Conservation (phyloP, 2,797 vertebrate species). For the Thaleichthys pacificus region DNA sequence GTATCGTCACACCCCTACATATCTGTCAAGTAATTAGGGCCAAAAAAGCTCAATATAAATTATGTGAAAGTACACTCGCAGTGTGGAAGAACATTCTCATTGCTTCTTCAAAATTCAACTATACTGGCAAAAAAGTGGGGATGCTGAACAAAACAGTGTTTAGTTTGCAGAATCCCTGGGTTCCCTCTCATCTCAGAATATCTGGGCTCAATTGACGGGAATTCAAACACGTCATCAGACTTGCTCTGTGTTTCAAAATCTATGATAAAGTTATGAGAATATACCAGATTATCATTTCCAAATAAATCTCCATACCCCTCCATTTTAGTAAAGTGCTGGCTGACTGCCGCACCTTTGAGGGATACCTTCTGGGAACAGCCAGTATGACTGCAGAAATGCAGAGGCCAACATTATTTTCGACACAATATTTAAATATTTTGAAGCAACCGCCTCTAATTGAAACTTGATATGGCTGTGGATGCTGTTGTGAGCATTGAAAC, state of each 20-base stretch:
- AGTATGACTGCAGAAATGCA: conserved; percentile 45
- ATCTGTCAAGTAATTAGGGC: too few species aligned
- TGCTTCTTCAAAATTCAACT: too few species aligned
- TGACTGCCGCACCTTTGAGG: conserved; percentile 51
- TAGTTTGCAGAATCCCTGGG: conserved; percentile 39
- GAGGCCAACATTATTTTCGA: conserved; percentile 62
- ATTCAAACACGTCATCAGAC: conserved; percentile 42
- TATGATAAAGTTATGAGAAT: conserved; percentile 45
- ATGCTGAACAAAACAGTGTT: conserved; percentile 40
- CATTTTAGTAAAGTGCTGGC: conserved; percentile 56
- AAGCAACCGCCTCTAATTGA: conserved; percentile 67
- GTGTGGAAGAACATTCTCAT: too few species aligned
- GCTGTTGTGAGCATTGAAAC: conserved; percentile 67
- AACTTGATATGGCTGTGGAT: conserved; percentile 66
- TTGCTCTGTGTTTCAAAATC: conserved; percentile 23
- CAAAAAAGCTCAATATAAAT: too few species aligned
- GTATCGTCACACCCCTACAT: too few species aligned
- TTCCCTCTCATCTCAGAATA: conserved; percentile 32
- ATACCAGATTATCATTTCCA: conserved; percentile 43
- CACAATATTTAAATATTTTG: conserved; percentile 74
- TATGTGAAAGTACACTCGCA: too few species aligned
- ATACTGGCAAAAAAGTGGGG: too few species aligned
- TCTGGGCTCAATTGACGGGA: conserved; percentile 6
- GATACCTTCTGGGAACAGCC: conserved; percentile 28
- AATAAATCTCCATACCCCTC: conserved; percentile 26